Conservation (phyloP, 2,888 invertebrate species). For the Helleia helle region DNA sequence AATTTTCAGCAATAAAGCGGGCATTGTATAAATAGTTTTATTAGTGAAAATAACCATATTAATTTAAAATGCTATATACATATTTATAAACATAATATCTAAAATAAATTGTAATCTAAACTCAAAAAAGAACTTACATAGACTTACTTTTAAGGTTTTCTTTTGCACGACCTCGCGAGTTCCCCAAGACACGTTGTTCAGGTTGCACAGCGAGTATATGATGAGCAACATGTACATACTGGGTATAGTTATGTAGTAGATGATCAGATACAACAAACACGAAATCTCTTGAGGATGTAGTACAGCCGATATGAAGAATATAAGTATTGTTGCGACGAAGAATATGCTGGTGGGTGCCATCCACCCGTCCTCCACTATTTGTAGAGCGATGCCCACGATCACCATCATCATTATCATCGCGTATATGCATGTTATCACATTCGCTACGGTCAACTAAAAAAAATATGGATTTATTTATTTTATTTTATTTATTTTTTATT, state of each 20-base stretch:
- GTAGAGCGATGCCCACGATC: constrained; percentile 84
- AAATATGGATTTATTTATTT: no score
- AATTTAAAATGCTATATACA: no score
- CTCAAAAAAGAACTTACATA: neutral
- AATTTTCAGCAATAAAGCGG: no score
- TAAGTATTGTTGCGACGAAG: constrained; percentile 81
- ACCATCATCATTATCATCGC: constrained; percentile 92
- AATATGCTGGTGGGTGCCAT: constrained; percentile 89
- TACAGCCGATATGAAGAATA: constrained; percentile 77
- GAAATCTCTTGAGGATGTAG: constrained; percentile 86
- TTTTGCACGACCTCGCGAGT: constrained; percentile 84
- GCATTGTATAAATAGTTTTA: no score
- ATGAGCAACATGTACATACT: constrained; percentile 95
- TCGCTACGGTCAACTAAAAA: constrained; percentile 80
- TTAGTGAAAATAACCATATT: no score
- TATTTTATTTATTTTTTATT: no score
- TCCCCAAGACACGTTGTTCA: constrained; percentile 96
- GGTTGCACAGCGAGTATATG: constrained; percentile 92
- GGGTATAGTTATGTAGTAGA: constrained; percentile 92
- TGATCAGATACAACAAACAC: constrained; percentile 81
- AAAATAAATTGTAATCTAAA: no score
- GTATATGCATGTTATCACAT: constrained; percentile 83
- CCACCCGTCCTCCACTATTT: constrained; percentile 85
- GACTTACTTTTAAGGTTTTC: constrained; percentile 47
- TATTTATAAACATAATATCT: no score